phyloP scores from a whole-genome alignment of 2,888 invertebrate genomes.

The Tineola bisselliella region DNA sequence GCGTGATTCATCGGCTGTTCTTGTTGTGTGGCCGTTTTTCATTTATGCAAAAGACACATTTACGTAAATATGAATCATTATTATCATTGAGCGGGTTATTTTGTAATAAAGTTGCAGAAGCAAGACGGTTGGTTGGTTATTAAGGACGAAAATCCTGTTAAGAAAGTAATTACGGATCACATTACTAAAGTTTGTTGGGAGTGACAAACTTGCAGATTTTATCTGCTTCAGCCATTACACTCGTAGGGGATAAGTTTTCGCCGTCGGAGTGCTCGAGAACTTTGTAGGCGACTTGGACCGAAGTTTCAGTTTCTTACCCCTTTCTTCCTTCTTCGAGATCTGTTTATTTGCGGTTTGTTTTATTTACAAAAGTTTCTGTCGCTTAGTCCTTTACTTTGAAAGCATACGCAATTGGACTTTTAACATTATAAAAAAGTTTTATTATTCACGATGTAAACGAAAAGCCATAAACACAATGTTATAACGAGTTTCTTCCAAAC shows the following conservation, averaged over 20 bases:
- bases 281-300: conserved; percentile 26
- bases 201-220: conserved; percentile 48
- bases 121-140: not conserved
- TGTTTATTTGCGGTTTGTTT: conserved; percentile 26
- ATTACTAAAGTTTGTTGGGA: conserved; percentile 39
- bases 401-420: no score
- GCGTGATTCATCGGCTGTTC: not conserved
- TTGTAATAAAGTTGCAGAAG: not conserved
- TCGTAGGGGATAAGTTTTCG: conserved; percentile 40
- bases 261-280: conserved; percentile 23
- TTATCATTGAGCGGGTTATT: not conserved
- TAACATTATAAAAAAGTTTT: no score
- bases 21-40: not conserved
- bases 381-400: no score
- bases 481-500: no score
- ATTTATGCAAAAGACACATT: not conserved
- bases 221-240: conserved; percentile 49
- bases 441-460: no score
- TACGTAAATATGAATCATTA: not conserved
- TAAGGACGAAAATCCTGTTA: conserved; percentile 18
- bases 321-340: conserved; percentile 28
- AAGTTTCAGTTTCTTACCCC: conserved; percentile 24
- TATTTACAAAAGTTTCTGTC: conserved; percentile 1
- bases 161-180: conserved; percentile 41
- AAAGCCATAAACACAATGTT: no score